Conservation (phyloP, 2,888 invertebrate species). For the Meloe dianella region DNA sequence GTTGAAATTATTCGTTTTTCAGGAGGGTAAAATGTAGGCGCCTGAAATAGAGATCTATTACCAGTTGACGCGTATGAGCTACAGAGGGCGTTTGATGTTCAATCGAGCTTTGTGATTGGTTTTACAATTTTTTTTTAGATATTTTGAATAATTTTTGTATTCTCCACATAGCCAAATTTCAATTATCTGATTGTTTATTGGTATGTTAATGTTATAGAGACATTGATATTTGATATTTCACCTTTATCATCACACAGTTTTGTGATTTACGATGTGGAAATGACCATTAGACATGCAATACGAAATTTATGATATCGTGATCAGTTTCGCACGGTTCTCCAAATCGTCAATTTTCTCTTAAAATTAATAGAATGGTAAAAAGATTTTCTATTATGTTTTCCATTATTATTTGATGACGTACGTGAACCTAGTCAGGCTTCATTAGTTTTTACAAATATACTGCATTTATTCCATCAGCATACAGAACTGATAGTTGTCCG, state of each 20-base stretch:
- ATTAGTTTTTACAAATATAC: no score
- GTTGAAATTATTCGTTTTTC: neutral
- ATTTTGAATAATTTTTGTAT: no score
- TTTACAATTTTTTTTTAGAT: neutral
- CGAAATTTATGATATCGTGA: slow-evolving; percentile 1
- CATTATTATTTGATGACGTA: neutral
- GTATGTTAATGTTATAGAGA: neutral
- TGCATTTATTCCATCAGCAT: no score
- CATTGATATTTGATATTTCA: slow-evolving; percentile 6
- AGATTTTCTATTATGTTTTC: neutral
- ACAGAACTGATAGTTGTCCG: no score
- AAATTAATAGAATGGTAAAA: slow-evolving; percentile 2
- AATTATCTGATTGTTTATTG: neutral
- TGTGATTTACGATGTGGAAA: slow-evolving; percentile 10
- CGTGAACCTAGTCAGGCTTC: no score
- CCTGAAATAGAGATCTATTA: neutral
- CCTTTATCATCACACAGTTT: slow-evolving; percentile 1
- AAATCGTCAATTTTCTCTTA: neutral
- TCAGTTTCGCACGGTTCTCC: neutral
- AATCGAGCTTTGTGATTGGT: no score
- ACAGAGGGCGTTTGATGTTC: neutral
- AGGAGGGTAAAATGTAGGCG: no score
- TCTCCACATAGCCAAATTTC: neutral
- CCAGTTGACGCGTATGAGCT: neutral
- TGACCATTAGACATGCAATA: neutral